Percentiles rank a stretch among this genome's conserved stretches.
Evolutionary conservation across 2,888 invertebrate genomes (phyloP).

Genomic region (Ochropleura leucogaster): DNA sequence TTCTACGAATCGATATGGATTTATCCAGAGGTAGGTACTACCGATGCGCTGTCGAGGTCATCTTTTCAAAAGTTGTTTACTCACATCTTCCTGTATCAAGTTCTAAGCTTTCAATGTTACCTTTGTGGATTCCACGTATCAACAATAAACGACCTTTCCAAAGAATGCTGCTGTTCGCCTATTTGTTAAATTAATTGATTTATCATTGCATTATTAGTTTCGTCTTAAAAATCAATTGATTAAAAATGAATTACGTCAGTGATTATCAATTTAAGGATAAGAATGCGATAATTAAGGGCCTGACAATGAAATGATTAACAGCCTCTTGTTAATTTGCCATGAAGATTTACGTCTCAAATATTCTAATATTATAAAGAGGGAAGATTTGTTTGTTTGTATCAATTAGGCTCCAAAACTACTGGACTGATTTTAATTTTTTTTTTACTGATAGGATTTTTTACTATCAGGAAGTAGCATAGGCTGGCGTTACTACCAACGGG

Average conservation of each 20-base stretch:
- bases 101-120: conserved; percentile 73
- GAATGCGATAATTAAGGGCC: conserved; percentile 58
- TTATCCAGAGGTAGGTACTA: conserved; percentile 61
- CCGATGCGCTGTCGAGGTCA: conserved; percentile 71
- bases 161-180: conserved; percentile 72
- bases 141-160: conserved; percentile 81
- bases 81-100: conserved; percentile 67
- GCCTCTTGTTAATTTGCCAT: conserved; percentile 55
- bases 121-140: conserved; percentile 70
- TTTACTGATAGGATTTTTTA: no score
- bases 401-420: no score
- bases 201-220: conserved; percentile 68
- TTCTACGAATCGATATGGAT: conserved; percentile 68
- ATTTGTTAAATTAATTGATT: conserved; percentile 77
- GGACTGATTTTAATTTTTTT: no score
- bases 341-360: conserved; percentile 37
- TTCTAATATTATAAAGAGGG: no score
- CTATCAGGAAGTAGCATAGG: no score
- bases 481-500: no score
- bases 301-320: conserved; percentile 51
- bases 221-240: conserved; percentile 60
- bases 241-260: conserved; percentile 50
- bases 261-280: conserved; percentile 46
- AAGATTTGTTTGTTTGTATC: no score
- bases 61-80: conserved; percentile 68